Base-by-base conservation (phyloP, 2,797 vertebrate species). In the Champsocephalus gunnari region DNA sequence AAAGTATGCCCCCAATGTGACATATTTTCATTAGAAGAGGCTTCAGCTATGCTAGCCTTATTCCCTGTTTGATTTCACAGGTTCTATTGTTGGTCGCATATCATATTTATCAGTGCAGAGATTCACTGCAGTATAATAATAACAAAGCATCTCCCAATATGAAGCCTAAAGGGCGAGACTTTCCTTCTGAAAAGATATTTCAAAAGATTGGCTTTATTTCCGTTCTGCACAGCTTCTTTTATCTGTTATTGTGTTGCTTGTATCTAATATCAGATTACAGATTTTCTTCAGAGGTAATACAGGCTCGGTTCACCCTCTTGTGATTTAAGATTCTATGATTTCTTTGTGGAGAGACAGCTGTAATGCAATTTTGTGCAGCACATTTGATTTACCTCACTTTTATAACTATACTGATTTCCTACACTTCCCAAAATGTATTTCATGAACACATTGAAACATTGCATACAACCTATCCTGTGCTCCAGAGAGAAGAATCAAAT, bases 251-350 rank as follows among this genome's bases (percentile, higher is more conserved):
- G 78, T 77, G 66, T 55, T 67, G 44, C 49, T 16, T 50, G 38
- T 44, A 43, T 71, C 50, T 82, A 47, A 77, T 65, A 85, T 87
- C 38, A 85, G 77, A 79, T 87, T 77, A 72, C 48, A 80, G 38
- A 16, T 44, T 75, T 17, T 60, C 73, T 53, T 49, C 47, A 56
- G 65, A 45, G 21, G 43, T 50, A 63, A 63, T 45, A 13, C 43
- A 28, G 12, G n/a, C 14, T 7, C 5, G 12, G 13, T n/a, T 55
- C 32, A 16, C 43, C 49, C 64, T 62, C 45, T 5, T 32, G 12
- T 54, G 53, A 64, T 66, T 61, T 67, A 55, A 3, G 43, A 51
- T 68, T 69, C 49, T 56, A 2, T 53, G 17, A 5, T 24, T 28
- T 56, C 21, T 53, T 62, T 45, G 50, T 21, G 24, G 11, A 60